Evolutionary conservation across 2,888 invertebrate species (phyloP), one percentile per base, ranked within the genome.

Genomic region (Tromatobia lineatoria): DNA sequence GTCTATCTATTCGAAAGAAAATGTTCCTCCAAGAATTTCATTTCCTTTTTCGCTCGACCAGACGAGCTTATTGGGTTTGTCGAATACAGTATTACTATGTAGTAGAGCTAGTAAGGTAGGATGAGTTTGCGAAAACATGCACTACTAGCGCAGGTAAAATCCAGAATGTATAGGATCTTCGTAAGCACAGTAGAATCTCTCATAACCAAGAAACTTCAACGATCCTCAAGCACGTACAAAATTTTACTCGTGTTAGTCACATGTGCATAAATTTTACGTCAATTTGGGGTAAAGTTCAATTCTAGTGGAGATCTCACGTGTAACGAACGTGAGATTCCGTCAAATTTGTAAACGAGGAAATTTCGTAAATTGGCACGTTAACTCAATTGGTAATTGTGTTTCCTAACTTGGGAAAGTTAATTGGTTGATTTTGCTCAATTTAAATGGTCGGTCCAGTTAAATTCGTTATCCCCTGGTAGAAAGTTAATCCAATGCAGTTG

Each of bases 21-120:
- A 74, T 38, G 50, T 61, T 64, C 74, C 34, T 15, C 15, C 61
- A 50, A 74, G 74, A 64, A 64, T 74, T 74, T 64, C 64, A 64
- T 74, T 74, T 74, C 74, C 74, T 74, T 61, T 50, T 61, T 59
- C 61, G 61, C 47, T 74, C 74, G 74, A 29, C 57, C 74, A 20
- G 47, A 13, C 61, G 47, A 74, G 61, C 47, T 74, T 74, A 74
- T 74, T 61, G 61, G 59, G 73, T 61, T 29, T 47, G 59, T 20
- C 25, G 61, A 34, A 61, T 47, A 20, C 29, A 6, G 18, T 47
- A 74, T 29, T 57, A 59, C 59, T 59, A 59, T 47, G 29, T 25
- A 59, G 7, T 15, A 15, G 69, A 34, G 47, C n/a, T 34, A 18
- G 18, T 11, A 34, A 20, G 34, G 74, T 38, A 0, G 20, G 18